phyloP scores from a whole-genome alignment of 2,113 vertebrate genomes.

The Lamprologus callipterus region DNA sequence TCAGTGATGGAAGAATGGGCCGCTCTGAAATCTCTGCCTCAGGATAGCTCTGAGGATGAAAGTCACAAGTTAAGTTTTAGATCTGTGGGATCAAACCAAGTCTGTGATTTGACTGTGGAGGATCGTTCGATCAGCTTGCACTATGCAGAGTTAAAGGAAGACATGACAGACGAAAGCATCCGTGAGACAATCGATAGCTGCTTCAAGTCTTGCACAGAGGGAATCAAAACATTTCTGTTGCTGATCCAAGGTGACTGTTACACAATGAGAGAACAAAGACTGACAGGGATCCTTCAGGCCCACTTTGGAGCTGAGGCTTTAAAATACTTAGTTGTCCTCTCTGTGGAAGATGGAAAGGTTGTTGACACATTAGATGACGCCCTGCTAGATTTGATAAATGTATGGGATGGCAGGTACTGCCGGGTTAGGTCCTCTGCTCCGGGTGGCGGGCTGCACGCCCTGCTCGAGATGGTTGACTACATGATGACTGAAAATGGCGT shows the following conservation, averaged over 20 bases:
- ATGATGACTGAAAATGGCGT: neutral
- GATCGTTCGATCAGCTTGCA: neutral
- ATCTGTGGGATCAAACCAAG: neutral
- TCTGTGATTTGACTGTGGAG: neutral
- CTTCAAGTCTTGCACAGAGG: neutral
- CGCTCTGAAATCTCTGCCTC: neutral
- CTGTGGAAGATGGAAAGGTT: conserved; percentile 10
- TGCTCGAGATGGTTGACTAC: conserved; percentile 4
- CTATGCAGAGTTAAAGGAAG: neutral
- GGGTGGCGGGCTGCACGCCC: neutral
- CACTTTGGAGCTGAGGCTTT: conserved; percentile 15
- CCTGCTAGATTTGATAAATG: conserved; percentile 30
- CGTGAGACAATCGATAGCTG: neutral
- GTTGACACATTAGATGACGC: neutral
- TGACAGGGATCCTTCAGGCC: conserved; percentile 10
- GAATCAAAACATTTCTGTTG: conserved; percentile 6
- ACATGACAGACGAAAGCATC: neutral
- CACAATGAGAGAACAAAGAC: neutral
- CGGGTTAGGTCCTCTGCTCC: neutral
- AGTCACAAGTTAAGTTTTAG: neutral
- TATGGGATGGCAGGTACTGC: conserved; percentile 17
- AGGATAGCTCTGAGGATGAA: neutral
- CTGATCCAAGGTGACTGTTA: conserved; percentile 25
- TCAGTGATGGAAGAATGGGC: conserved; percentile 2
- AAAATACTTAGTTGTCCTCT: conserved; percentile 12